Conservation (phyloP, 2,113 vertebrate species). For the Nanorana parkeri region DNA sequence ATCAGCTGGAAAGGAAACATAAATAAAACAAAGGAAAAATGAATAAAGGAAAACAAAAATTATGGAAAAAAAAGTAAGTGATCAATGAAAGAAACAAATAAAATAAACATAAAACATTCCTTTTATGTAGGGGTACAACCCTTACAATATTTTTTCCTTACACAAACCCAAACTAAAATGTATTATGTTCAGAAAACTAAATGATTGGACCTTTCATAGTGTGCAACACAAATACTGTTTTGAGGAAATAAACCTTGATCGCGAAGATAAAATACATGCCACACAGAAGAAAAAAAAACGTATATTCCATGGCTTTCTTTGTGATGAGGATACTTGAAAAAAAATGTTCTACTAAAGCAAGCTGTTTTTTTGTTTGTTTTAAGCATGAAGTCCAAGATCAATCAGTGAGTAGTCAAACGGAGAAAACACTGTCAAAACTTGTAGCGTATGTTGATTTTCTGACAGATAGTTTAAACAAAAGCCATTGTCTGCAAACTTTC, state of each 20-base stretch:
- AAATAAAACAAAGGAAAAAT: conserved; percentile 37
- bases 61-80: not conserved
- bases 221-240: too few relatives aligned
- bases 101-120: too few relatives aligned
- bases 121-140: too few relatives aligned
- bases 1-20: conserved; percentile 45
- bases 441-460: conserved; percentile 12
- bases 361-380: not conserved
- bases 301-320: not conserved
- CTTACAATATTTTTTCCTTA: too few relatives aligned
- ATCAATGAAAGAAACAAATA: not conserved
- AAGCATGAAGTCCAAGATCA: not conserved
- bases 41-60: not conserved
- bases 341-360: not conserved
- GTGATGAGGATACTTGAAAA: not conserved
- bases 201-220: too few relatives aligned
- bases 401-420: not conserved
- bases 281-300: too few relatives aligned
- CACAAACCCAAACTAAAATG: too few relatives aligned
- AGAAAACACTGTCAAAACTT: not conserved
- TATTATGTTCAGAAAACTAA: too few relatives aligned
- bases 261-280: too few relatives aligned
- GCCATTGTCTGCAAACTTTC: conserved; percentile 21
- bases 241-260: too few relatives aligned
- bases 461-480: conserved; percentile 24